These are phyloP conservation scores for Piaya cayana DNA, from an alignment of 2,113 vertebrate species.

Conservation along the genomic window DNA sequence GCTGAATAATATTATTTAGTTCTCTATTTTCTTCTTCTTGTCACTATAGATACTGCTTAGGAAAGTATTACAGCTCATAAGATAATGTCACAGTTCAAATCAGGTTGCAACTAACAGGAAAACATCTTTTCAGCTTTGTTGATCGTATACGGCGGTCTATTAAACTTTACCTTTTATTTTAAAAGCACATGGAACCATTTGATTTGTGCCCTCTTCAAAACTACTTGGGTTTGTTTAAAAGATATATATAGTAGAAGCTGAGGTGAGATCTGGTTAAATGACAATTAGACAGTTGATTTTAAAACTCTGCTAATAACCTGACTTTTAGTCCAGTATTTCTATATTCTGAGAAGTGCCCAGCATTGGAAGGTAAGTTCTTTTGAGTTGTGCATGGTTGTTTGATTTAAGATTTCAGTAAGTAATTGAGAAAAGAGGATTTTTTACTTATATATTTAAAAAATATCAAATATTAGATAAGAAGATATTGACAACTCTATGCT, in stretches of 20 bases:
- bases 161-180: neutral
- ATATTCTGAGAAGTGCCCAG: neutral
- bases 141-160: neutral
- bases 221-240: neutral
- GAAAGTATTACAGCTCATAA: neutral
- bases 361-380: neutral
- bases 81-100: neutral
- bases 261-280: neutral
- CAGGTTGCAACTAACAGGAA: neutral
- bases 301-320: neutral
- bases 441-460: neutral
- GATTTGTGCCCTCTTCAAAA: neutral
- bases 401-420: neutral
- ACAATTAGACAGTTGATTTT: neutral
- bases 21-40: neutral
- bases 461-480: neutral
- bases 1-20: neutral
- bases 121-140: neutral
- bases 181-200: neutral
- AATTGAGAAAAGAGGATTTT: neutral
- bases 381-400: neutral
- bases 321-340: neutral
- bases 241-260: neutral
- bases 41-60: neutral
- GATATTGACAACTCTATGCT: neutral